Evolutionary conservation across 2,113 vertebrate species (phyloP), one percentile per base, ranked within the genome.

Genomic region (Tenrec ecaudatus): DNA sequence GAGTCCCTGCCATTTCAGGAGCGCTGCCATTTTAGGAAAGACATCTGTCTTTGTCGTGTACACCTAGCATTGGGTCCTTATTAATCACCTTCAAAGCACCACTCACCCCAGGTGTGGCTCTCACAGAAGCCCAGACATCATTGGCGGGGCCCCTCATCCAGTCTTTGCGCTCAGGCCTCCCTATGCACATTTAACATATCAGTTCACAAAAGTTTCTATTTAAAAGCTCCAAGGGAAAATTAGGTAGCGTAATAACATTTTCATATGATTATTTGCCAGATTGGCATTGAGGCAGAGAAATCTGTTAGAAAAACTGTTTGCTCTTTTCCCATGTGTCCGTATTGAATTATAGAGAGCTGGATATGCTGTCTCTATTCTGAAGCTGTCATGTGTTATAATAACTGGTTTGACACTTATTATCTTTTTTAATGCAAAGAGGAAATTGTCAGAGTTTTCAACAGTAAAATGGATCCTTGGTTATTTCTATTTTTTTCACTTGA

Each of bases 221-320:
- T 91, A 90, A 93, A 95, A 96, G 43, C 82, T 92, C 86, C 87
- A 77, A 84, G 91, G 91, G 96, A 97, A 82, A 95, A 97, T 97
- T 94, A 95, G 88, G 58, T 87, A 85, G 86, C 95, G 86, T 93
- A 94, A 94, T 96, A 97, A 96, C 93, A 97, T 96, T 96, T 97
- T 96, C 95, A 62, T 94, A 86, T 95, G 87, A 96, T 97, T 97
- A 97, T 96, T 96, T 96, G 95, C 96, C 93, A 93, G 96, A 91
- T 97, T 97, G 97, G 91, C 95, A 95, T 81, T 85, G 88, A 95
- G 71, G 93, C 85, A 95, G 93, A 93, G 88, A 94, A 97, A 96
- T 96, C 95, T 97, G 90, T 97, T 97, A 95, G 86, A 91, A 96
- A 97, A 95, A 95, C 94, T 96, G 87, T 95, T 95, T 97, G 95